Percentiles rank a stretch among this genome's conserved stretches.
Conservation (phyloP, 1,140 invertebrate species). For the Olivierus martensii region DNA sequence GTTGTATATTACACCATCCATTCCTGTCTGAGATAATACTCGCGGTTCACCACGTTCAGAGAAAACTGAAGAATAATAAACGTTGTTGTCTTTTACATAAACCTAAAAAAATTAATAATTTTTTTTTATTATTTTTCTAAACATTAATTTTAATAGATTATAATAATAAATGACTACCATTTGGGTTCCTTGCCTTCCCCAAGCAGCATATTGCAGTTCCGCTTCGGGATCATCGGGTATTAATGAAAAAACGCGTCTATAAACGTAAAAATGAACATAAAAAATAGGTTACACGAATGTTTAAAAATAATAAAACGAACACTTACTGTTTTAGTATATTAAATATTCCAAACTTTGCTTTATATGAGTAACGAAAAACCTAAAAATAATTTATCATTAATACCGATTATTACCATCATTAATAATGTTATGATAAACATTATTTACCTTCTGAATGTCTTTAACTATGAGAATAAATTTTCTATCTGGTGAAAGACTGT, state of each 20-base stretch:
- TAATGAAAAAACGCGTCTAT: constrained; percentile 10
- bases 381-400: too few relatives aligned
- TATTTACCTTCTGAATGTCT: constrained; percentile 14
- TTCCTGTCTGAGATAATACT: constrained; percentile 13
- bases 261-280: too few relatives aligned
- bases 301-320: background rate
- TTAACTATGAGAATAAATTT: constrained; percentile 15
- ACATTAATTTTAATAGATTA: background rate
- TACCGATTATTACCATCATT: too few relatives aligned
- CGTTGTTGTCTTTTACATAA: constrained; percentile 29
- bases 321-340: constrained; percentile 16
- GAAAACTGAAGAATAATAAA: constrained; percentile 25
- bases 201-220: constrained; percentile 28
- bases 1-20: constrained; percentile 28
- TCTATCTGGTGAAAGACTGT: constrained; percentile 17
- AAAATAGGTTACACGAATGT: too few relatives aligned
- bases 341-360: constrained; percentile 14
- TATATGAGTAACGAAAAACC: constrained; percentile 16
- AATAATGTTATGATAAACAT: background rate
- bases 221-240: constrained; percentile 14
- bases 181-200: constrained; percentile 25
- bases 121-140: too few relatives aligned
- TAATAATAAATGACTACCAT: constrained; percentile 24
- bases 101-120: constrained; percentile 23
- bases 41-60: background rate